Percentiles rank a stretch among this genome's conserved stretches.
These are phyloP conservation scores for Nomada hirtipes DNA, from an alignment of 2,888 invertebrate genomes.

Conservation along the genomic window DNA sequence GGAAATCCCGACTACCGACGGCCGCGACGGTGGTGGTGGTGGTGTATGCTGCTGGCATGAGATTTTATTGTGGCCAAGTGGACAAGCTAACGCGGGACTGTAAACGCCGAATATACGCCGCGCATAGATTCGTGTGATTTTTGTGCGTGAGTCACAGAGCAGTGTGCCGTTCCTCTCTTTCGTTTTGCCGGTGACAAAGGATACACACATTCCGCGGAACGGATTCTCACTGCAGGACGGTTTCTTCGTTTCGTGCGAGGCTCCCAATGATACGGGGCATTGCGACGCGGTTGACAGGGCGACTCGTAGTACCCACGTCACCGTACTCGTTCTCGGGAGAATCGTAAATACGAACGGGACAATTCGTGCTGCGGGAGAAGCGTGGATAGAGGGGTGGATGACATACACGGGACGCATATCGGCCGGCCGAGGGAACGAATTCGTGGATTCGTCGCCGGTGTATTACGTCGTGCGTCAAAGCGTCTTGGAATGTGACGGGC, in stretches of 20 bases:
- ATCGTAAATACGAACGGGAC: slow-evolving; percentile 1
- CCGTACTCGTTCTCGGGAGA: slow-evolving; percentile 3
- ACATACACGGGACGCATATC: slow-evolving; percentile 32
- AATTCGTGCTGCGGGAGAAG: slow-evolving; percentile 26
- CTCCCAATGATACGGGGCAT: slow-evolving; percentile 28
- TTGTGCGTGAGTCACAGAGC: slow-evolving; percentile 16
- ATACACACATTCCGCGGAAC: slow-evolving; percentile 28
- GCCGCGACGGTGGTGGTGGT: slow-evolving; percentile 14
- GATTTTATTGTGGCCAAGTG: slow-evolving; percentile 43
- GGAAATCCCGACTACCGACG: slow-evolving; percentile 21
- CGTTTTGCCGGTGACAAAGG: slow-evolving; percentile 33
- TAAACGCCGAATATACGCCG: slow-evolving; percentile 20
- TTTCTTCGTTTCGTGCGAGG: background rate
- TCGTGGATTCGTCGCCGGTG: slow-evolving; percentile 45
- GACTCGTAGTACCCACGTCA: slow-evolving; percentile 24
- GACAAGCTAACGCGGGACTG: slow-evolving; percentile 21
- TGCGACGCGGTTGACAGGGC: slow-evolving; percentile 35
- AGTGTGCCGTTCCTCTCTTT: background rate
- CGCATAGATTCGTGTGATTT: slow-evolving; percentile 12
- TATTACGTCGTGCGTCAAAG: slow-evolving; percentile 51
- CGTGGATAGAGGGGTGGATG: slow-evolving; percentile 56
- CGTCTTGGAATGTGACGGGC: slow-evolving; percentile 69
- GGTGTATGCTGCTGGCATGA: slow-evolving; percentile 35
- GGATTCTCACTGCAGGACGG: background rate
- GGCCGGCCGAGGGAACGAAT: slow-evolving; percentile 27